Percentiles rank a stretch among this genome's conserved stretches.
Evolutionary conservation across 2,797 vertebrate species (phyloP).

Genomic region (Pseudochirops cupreus): DNA sequence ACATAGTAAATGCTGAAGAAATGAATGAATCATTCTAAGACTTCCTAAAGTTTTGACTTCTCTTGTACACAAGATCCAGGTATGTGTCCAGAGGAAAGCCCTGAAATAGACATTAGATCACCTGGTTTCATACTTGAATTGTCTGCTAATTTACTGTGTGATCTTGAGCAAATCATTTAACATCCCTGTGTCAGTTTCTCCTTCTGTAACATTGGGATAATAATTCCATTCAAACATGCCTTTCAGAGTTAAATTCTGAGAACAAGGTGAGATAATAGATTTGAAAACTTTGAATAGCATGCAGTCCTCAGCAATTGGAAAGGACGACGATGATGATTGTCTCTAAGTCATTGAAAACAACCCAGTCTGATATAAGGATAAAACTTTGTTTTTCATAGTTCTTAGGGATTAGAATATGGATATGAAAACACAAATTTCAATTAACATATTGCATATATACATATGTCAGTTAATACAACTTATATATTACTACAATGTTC

Average conservation of each 20-base stretch:
- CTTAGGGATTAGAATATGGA: too few species aligned
- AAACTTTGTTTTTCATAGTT: too few species aligned
- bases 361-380: not conserved
- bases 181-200: not conserved
- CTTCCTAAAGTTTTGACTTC: not conserved
- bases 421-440: too few species aligned
- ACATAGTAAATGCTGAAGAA: not conserved
- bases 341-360: not conserved
- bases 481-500: too few species aligned
- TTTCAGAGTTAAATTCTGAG: not conserved
- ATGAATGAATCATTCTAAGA: not conserved
- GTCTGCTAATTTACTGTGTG: not conserved
- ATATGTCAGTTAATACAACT: too few species aligned
- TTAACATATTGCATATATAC: too few species aligned
- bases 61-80: not conserved
- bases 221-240: not conserved
- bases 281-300: not conserved
- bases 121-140: not conserved
- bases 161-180: not conserved
- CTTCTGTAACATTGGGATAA: not conserved
- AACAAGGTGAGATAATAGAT: not conserved
- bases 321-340: not conserved
- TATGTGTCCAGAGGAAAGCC: not conserved
- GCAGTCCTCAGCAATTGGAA: not conserved
- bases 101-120: not conserved